Conservation (phyloP, 2,797 vertebrate species). For the Macrochelys suwanniensis region DNA sequence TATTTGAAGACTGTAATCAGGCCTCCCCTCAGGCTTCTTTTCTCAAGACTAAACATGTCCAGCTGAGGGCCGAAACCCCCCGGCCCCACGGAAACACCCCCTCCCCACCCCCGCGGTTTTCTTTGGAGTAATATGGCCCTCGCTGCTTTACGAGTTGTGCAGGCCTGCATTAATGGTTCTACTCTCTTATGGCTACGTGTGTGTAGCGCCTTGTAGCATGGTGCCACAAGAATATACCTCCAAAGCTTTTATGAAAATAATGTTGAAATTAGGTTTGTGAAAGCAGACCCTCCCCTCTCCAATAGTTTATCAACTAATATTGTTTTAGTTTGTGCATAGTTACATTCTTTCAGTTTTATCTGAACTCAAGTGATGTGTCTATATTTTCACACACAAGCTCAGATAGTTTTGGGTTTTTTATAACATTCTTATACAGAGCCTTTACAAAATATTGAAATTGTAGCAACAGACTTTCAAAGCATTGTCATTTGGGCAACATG, state of each 20-base stretch:
- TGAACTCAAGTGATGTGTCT: background rate
- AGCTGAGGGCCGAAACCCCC: too few relatives aligned
- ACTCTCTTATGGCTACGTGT: background rate
- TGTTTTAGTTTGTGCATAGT: background rate
- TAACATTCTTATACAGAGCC: background rate
- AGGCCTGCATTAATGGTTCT: background rate
- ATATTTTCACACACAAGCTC: slow-evolving; percentile 25
- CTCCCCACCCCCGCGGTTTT: too few relatives aligned
- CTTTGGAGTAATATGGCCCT: too few relatives aligned
- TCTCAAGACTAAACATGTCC: background rate
- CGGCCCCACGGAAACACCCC: too few relatives aligned
- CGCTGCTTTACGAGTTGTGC: too few relatives aligned
- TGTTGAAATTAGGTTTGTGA: slow-evolving; percentile 13
- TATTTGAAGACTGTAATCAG: too few relatives aligned
- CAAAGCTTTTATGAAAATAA: background rate
- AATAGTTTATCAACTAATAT: background rate
- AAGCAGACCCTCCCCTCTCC: background rate
- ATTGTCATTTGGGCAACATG: background rate
- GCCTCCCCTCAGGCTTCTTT: background rate
- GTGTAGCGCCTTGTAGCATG: background rate
- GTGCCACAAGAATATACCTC: background rate
- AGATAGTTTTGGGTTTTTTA: background rate
- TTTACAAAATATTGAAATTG: background rate
- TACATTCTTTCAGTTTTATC: background rate
- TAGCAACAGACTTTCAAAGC: slow-evolving; percentile 16